Percentiles rank a stretch among this genome's conserved stretches.
Evolutionary conservation across 23 tunicate species (phyloP).

Genomic region (Botrylloides violaceus): DNA sequence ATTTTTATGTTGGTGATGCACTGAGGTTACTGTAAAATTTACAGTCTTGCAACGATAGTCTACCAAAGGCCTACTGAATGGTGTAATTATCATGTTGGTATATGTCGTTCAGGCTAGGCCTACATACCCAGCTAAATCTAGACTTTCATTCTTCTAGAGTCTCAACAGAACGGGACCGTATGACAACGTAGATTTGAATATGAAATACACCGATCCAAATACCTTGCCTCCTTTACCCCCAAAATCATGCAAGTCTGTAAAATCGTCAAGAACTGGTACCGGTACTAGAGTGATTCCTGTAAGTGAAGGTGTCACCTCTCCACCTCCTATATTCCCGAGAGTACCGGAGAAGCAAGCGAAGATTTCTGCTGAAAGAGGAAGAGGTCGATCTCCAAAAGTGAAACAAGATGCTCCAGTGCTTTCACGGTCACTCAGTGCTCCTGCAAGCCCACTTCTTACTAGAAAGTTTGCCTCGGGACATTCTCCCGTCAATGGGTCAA

Average conservation of each 20-base stretch:
- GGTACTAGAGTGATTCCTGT: slow-evolving; percentile 20
- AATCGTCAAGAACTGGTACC: slow-evolving; percentile 23
- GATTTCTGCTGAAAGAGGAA: background rate
- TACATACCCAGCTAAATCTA: too few species aligned
- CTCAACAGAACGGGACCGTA: slow-evolving; percentile 59
- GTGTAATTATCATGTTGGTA: too few species aligned
- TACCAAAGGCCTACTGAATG: too few species aligned
- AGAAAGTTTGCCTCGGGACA: slow-evolving; percentile 37
- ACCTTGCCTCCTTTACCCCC: slow-evolving; percentile 29
- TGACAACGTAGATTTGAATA: slow-evolving; percentile 31
- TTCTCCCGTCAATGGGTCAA: background rate
- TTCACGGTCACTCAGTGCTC: slow-evolving; percentile 59
- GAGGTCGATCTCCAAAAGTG: background rate
- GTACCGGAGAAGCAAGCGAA: background rate
- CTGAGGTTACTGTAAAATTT: too few species aligned
- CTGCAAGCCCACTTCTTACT: slow-evolving; percentile 57
- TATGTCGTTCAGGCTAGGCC: too few species aligned
- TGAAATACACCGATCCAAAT: background rate
- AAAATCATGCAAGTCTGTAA: slow-evolving; percentile 38
- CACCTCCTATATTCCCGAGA: slow-evolving; percentile 15
- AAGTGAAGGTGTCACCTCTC: slow-evolving; percentile 25
- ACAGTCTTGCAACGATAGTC: too few species aligned
- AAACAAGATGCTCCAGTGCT: slow-evolving; percentile 10
- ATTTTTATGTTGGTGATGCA: too few species aligned
- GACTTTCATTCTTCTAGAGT: background rate